Evolutionary conservation across 2,888 invertebrate species (phyloP).

Genomic region (Rotaria sp.): DNA sequence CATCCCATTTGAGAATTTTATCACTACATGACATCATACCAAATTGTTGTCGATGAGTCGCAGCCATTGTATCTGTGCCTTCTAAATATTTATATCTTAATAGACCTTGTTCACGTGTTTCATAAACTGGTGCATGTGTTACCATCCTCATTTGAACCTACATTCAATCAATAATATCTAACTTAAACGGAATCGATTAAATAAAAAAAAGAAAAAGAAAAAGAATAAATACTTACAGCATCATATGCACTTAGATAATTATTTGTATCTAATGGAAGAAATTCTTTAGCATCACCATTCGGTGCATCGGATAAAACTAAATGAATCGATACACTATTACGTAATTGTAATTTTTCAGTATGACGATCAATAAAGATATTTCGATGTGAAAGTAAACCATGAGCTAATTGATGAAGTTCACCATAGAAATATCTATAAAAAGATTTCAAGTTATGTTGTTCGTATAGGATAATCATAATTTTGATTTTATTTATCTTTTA

Average conservation of each 20-base stretch:
- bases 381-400: not conserved
- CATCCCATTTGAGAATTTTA: slow-evolving; percentile 80
- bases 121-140: not conserved
- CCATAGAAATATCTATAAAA: slow-evolving; percentile 5
- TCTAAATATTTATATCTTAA: not conserved
- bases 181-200: not conserved
- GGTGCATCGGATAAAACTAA: not conserved
- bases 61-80: not conserved
- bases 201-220: not conserved
- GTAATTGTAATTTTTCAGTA: not conserved
- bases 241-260: not conserved
- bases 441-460: no score
- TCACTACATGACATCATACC: slow-evolving; percentile 76
- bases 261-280: not conserved
- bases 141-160: not conserved
- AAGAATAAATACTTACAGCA: not conserved
- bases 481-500: no score
- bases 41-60: not conserved
- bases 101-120: not conserved
- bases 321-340: not conserved
- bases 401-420: not conserved
- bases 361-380: not conserved
- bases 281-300: slow-evolving; percentile 22
- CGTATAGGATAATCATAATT: no score
- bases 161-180: not conserved